phyloP scores from a whole-genome alignment of 2,797 vertebrate species.

The Tokudaia tokunoshimensis region DNA sequence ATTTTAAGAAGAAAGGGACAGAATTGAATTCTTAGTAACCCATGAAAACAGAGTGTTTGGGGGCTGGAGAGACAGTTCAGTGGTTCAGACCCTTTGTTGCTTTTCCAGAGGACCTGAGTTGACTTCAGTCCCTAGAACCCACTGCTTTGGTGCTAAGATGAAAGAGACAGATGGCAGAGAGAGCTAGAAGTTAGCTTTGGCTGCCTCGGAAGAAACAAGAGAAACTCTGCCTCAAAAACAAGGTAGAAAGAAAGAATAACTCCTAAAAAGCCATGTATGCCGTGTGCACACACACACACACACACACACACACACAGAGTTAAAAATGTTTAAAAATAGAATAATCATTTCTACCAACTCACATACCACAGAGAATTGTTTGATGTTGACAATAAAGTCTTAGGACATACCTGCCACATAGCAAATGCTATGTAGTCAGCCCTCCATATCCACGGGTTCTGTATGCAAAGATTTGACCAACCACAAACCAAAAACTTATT shows the following conservation, averaged over 20 bases:
- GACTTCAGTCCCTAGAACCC: not conserved
- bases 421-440: not conserved
- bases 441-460: not conserved
- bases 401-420: not conserved
- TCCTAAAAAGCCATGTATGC: not conserved
- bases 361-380: not conserved
- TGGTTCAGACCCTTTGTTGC: not conserved
- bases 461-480: not conserved
- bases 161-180: not conserved
- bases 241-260: not conserved
- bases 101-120: not conserved
- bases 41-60: not conserved
- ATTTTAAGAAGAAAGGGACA: conserved; percentile 24
- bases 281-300: not conserved
- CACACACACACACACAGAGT: not conserved
- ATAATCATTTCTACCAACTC: not conserved
- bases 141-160: not conserved
- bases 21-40: not conserved
- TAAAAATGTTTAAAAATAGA: not conserved
- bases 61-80: not conserved
- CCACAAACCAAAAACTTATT: not conserved
- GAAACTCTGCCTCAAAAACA: not conserved
- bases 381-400: not conserved
- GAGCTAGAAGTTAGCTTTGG: not conserved
- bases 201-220: not conserved